A percentile compares a stretch with the other conserved stretches of the same genome.
Conservation (phyloP, 92 coral and sea anemone species). For the Hydrozoanthus gracilis region DNA sequence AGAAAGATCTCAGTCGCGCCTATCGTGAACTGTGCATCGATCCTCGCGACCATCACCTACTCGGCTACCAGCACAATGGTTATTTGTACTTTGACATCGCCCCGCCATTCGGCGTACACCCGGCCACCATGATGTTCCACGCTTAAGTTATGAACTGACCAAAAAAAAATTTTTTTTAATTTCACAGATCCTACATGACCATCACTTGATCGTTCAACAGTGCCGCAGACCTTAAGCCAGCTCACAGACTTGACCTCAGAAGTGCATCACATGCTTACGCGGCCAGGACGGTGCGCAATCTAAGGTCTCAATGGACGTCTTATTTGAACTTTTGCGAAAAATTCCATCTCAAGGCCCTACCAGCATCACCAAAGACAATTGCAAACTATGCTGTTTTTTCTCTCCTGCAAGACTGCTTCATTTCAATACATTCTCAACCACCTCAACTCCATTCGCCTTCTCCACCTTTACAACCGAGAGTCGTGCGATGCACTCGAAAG, state of each 20-base stretch:
- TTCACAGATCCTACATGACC: background rate
- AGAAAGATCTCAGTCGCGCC: conserved; percentile 15
- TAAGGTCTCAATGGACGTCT: too few relatives aligned
- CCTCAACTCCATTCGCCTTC: too few relatives aligned
- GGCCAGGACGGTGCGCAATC: too few relatives aligned
- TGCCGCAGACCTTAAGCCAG: background rate
- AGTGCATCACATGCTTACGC: conserved; percentile 36
- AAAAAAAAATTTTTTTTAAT: background rate
- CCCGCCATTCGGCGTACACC: conserved; percentile 28
- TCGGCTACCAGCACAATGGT: conserved; percentile 14
- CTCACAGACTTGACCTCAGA: background rate
- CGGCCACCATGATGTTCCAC: conserved; percentile 32
- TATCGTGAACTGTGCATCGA: conserved; percentile 11
- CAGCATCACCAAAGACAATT: too few relatives aligned
- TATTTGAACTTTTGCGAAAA: too few relatives aligned
- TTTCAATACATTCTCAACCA: too few relatives aligned
- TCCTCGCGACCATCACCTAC: conserved; percentile 18
- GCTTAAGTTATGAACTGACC: background rate
- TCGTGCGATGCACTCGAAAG: too few relatives aligned
- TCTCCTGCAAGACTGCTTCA: too few relatives aligned
- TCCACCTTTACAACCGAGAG: too few relatives aligned
- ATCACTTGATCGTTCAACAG: background rate
- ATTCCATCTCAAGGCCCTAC: too few relatives aligned
- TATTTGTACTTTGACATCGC: conserved; percentile 31
- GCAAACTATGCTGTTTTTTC: too few relatives aligned